Base-by-base conservation (phyloP, 2,888 invertebrate species). In the Acleris literana region DNA sequence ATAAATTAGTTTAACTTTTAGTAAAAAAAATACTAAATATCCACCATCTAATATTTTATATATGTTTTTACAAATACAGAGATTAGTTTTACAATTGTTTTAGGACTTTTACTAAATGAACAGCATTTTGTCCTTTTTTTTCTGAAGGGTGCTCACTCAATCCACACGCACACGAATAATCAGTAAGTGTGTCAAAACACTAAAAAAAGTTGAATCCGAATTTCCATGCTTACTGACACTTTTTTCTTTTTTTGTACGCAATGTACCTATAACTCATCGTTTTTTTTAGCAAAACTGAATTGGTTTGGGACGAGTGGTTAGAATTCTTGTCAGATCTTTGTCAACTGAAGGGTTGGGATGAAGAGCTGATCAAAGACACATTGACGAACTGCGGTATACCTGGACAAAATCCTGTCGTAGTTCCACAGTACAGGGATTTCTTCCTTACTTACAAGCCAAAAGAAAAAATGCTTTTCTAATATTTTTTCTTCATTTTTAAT, bases 311-410 rank as follows among this genome's bases (percentile, higher is more conserved):
- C 4, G 90, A 90, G 68, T 90, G 90, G 87, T 70, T 76, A 25
- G 78, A 79, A 51, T 82, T 81, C 46, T 51, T 90, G 22, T 63
- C 74, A 1, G 84, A 86, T 11, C 56, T 91, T 5, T 87, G 88
- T 55, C 72, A 72, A 16, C 17, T 73, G 18, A 88, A 82, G 59
- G 60, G 68, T 0, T 55, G 81, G 3, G 72, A 88, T 25, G 75
- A 82, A 56, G 83, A 83, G 57, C 74, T 74, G 20, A 68, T 70
- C 0, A 64, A 80, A 20, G 81, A 80, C 16, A 63, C 65, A 0
- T 68, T 91, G 11, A 88, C 84, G 0, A 88, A 86, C 70, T 88
- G 90, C 55, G 90, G 90, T 0, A 65, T 85, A 0, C 89, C 90
- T 0, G 90, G 88, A 0, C 81, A 84, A 53, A 68, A 67, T 0